A percentile compares a stretch with the other conserved stretches of the same genome.
These are phyloP conservation scores for Pantherophis vulpinus DNA, from an alignment of 2,797 vertebrate species.

Conservation along the genomic window DNA sequence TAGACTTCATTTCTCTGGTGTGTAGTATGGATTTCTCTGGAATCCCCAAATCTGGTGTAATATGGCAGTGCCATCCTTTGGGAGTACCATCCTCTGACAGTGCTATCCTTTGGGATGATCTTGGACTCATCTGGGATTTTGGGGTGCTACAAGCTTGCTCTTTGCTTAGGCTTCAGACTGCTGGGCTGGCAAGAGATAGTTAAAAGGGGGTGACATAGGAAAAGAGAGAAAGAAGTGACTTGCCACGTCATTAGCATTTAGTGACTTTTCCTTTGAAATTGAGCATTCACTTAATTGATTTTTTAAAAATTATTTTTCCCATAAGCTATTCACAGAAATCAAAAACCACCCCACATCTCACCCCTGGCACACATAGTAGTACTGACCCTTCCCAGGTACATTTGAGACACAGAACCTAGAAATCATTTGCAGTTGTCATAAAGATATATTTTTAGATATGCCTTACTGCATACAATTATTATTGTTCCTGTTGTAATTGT, in stretches of 20 bases:
- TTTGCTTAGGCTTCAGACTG: neutral
- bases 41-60: neutral
- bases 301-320: neutral
- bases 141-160: no score
- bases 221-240: neutral
- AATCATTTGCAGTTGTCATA: neutral
- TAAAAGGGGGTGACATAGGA: neutral
- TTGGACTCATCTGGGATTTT: neutral
- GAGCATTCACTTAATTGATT: neutral
- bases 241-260: neutral
- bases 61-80: neutral
- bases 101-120: neutral
- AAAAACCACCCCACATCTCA: neutral
- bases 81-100: neutral
- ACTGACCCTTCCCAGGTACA: neutral
- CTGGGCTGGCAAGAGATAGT: neutral
- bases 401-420: neutral
- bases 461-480: neutral
- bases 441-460: constrained; percentile 22
- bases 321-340: neutral
- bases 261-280: neutral
- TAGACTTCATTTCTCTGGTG: neutral
- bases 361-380: neutral
- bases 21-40: neutral
- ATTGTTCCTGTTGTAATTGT: neutral